Conservation (phyloP, 2,797 vertebrate species). For the Podarcis siculus region DNA sequence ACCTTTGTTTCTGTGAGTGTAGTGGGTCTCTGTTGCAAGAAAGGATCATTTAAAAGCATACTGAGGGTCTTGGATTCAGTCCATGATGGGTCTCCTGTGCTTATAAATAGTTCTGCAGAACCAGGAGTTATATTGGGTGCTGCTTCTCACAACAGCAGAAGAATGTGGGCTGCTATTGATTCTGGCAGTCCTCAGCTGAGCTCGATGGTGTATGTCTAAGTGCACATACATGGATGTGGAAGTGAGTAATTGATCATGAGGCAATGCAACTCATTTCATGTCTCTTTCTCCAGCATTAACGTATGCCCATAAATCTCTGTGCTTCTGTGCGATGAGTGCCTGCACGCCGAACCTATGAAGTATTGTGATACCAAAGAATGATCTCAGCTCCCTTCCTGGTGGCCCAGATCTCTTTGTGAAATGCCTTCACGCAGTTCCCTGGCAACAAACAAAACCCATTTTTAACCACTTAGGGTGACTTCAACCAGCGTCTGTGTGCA, state of each 20-base stretch:
- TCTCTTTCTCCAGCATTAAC: neutral
- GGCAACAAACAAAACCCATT: constrained; percentile 63
- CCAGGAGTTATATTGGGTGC: neutral
- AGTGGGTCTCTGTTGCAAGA: neutral
- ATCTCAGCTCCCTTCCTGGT: neutral
- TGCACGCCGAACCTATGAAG: neutral
- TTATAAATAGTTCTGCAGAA: neutral
- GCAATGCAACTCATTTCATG: neutral
- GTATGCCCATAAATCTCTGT: neutral
- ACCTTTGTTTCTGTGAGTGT: neutral
- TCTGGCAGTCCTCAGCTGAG: neutral
- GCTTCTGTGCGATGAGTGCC: rapidly evolving
- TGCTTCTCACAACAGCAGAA: neutral
- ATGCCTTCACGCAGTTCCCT: constrained; percentile 64
- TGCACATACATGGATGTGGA: neutral
- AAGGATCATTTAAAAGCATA: neutral
- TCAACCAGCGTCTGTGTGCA: constrained; percentile 46
- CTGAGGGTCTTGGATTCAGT: neutral
- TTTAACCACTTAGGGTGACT: constrained; percentile 55
- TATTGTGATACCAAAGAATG: neutral
- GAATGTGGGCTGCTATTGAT: neutral
- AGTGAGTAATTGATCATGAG: constrained; percentile 10
- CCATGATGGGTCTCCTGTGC: neutral
- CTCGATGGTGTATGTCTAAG: neutral
- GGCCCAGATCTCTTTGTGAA: constrained; percentile 54